Evolutionary conservation across 2,797 vertebrate genomes (phyloP).

Genomic region (Alca torda): DNA sequence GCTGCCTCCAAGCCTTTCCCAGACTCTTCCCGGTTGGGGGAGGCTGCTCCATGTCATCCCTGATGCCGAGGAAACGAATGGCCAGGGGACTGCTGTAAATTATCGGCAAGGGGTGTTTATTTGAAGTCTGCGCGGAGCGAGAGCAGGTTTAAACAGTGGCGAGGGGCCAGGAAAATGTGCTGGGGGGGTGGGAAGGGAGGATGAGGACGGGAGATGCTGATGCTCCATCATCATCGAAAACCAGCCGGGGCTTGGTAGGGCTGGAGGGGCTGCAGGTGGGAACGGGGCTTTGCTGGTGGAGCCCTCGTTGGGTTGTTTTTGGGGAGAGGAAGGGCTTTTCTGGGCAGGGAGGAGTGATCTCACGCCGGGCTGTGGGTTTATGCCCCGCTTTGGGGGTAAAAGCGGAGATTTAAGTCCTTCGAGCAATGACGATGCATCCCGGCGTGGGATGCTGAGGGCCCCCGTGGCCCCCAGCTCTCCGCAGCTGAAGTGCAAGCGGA

Average conservation of each 20-base stretch:
- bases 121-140: constrained; percentile 18
- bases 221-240: accelerated
- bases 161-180: neutral
- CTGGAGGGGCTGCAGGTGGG: neutral
- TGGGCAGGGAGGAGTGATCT: accelerated
- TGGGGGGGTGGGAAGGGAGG: neutral
- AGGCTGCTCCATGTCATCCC: neutral
- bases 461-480: accelerated
- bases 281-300: accelerated
- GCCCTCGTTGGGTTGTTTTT: neutral
- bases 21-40: neutral
- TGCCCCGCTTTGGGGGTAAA: neutral
- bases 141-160: constrained; percentile 64
- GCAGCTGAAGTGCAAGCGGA: accelerated
- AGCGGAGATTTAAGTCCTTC: neutral
- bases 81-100: neutral
- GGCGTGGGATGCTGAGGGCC: neutral
- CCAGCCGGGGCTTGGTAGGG: neutral
- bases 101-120: constrained; percentile 56
- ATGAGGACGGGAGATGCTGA: neutral
- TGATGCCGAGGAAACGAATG: neutral
- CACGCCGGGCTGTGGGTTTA: accelerated
- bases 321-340: neutral
- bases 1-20: neutral
- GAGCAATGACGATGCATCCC: neutral